phyloP scores from a whole-genome alignment of 2,888 invertebrate species.

The Imbricaverruca yamaguchii region DNA sequence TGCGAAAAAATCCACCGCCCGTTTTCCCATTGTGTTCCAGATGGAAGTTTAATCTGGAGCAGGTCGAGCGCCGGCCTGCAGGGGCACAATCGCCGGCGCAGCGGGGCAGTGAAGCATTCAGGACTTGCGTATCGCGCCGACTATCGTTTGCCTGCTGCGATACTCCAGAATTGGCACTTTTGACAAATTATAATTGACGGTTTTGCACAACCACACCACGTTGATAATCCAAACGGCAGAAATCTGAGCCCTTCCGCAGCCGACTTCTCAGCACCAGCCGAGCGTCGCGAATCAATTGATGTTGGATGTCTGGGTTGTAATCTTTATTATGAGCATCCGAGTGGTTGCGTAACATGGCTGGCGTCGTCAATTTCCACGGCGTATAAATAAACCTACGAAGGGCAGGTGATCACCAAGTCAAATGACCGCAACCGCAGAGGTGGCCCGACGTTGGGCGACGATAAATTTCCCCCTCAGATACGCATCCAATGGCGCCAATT shows the following conservation, averaged over 20 bases:
- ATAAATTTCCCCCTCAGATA: not conserved
- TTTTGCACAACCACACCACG: not conserved
- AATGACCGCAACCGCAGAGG: not conserved
- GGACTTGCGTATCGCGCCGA: not conserved
- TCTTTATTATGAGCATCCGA: not conserved
- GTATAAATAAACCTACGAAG: not conserved
- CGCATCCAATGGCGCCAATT: not conserved
- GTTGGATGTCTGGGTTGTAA: not conserved
- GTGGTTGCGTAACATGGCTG: not conserved
- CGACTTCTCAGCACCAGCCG: not conserved
- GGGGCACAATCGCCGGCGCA: not conserved
- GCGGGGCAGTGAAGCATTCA: not conserved
- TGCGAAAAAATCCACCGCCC: not conserved
- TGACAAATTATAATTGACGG: constrained; percentile 13
- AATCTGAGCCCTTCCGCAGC: not conserved
- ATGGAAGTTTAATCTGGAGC: constrained; percentile 5
- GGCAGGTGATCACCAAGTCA: not conserved
- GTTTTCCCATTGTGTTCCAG: constrained; percentile 2
- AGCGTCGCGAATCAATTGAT: not conserved
- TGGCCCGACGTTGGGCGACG: not conserved
- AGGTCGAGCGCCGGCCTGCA: not conserved
- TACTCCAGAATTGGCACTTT: not conserved
- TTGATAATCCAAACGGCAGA: not conserved
- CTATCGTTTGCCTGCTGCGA: not conserved
- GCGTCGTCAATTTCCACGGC: not conserved